Base-by-base conservation (phyloP, 1,140 invertebrate species). In the Euborellia annulipes region DNA sequence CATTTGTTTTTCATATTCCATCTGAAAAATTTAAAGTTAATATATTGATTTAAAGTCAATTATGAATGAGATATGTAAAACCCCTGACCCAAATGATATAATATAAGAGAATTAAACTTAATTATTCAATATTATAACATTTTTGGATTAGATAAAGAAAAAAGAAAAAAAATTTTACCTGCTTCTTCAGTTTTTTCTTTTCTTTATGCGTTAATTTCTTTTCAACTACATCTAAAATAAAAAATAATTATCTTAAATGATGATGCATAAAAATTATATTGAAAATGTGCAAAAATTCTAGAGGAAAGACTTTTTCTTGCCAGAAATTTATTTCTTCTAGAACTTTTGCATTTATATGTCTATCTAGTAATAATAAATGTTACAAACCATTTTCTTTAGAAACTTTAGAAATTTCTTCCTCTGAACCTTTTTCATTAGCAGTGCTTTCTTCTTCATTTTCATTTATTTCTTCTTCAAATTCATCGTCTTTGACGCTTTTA, bases 161-260 rank as follows among this genome's bases (percentile, higher is more conserved):
- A 27, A 27, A 20, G 13, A 36, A 44, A 34, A 3, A 18, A 16
- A 43, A 43, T 52, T 45, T 48, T 56, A 64, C 66, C 57, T 68
- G 62, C 56, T 94, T 95, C 59, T 93, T 92, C 42, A 91, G 55
- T 59, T 94, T 94, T 58, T 95, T 95, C 56, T 90, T 83, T 58
- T 96, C 91, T 63, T 94, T 96, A 56, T 93, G 87, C 9, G 87
- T 88, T 37, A 94, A 57, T 65, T 92, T 86, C 59, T 80, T 81
- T 38, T 77, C 68, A 13, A 58, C 55, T 57, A 51, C 47, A 45
- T 50, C 47, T 27, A 16, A 50, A 47, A 53, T 3, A 34, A 49
- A 48, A 41, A 36, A 19, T 11, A 37, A 36, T 16, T 23, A 41
- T 41, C 36, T 23, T 14, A 34, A 46, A n/a, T n/a, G n/a, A n/a